Percentiles rank a stretch among this genome's conserved stretches.
Conservation (phyloP, 2,888 invertebrate species). For the Apomyelois bistriatella region DNA sequence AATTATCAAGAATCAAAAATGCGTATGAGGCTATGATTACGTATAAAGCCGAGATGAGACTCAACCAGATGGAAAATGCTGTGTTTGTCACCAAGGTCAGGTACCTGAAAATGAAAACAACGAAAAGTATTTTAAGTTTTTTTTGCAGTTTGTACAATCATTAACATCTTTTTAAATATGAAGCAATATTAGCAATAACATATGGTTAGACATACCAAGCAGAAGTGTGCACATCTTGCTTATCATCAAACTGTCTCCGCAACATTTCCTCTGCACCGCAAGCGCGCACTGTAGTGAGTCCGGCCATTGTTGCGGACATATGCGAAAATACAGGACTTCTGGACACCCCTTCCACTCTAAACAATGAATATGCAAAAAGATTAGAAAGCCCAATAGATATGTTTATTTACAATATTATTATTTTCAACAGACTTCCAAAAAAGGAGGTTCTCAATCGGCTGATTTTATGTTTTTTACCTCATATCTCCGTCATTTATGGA, state of each 20-base stretch:
- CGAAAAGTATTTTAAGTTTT: neutral
- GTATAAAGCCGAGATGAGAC: conserved; percentile 82
- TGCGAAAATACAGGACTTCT: conserved; percentile 92
- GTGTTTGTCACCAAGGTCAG: conserved; percentile 80
- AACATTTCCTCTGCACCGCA: conserved; percentile 84
- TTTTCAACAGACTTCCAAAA: no score
- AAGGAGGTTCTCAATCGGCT: no score
- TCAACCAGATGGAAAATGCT: conserved; percentile 83
- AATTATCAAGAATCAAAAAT: conserved; percentile 78
- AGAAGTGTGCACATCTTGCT: conserved; percentile 83
- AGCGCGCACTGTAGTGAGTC: conserved; percentile 88
- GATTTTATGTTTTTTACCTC: no score
- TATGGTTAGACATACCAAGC: conserved; percentile 72
- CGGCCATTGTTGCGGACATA: conserved; percentile 88
- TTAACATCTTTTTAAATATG: no score
- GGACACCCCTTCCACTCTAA: conserved; percentile 76
- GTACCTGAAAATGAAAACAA: conserved; percentile 60
- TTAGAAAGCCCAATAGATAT: no score
- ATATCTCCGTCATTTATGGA: no score
- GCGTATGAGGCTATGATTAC: conserved; percentile 82
- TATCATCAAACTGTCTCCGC: conserved; percentile 82
- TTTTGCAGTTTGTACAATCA: no score
- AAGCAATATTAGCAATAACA: no score
- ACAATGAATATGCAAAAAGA: neutral
- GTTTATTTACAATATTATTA: no score